phyloP scores from a whole-genome alignment of 1,140 invertebrate species.

The Geopemphigus sp. region DNA sequence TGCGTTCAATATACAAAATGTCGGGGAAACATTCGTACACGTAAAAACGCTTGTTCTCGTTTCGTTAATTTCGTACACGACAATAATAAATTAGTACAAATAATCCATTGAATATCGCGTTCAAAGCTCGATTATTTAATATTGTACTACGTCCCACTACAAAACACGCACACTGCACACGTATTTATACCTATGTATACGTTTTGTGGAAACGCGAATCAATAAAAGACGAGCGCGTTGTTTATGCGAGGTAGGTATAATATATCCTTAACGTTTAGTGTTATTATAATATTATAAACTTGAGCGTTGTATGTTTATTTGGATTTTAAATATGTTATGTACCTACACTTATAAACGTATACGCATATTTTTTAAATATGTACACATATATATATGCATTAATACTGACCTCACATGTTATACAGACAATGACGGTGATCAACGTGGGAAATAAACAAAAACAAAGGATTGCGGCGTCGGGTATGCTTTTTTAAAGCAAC shows the following conservation, averaged over 20 bases:
- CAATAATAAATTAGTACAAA: not conserved
- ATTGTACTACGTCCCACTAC: too few relatives aligned
- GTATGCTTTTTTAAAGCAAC: not conserved
- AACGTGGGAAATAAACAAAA: not conserved
- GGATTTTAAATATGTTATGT: too few relatives aligned
- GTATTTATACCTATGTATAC: not conserved
- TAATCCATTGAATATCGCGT: not conserved
- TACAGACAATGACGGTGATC: not conserved
- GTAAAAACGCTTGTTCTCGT: not conserved
- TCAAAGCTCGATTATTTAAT: not conserved
- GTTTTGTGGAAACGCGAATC: not conserved
- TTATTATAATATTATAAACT: too few relatives aligned
- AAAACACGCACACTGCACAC: not conserved
- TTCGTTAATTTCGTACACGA: not conserved
- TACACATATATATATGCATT: too few relatives aligned
- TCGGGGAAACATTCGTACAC: not conserved
- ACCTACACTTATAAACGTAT: too few relatives aligned
- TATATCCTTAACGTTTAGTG: too few relatives aligned
- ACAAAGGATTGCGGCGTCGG: not conserved
- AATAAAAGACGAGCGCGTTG: conserved; percentile 5
- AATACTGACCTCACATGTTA: too few relatives aligned
- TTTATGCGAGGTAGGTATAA: not conserved
- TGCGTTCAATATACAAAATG: not conserved
- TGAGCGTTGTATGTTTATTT: too few relatives aligned
- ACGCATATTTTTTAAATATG: too few relatives aligned